Evolutionary conservation across 2,113 vertebrate genomes (phyloP).

Genomic region (Hippopotamus amphibius): DNA sequence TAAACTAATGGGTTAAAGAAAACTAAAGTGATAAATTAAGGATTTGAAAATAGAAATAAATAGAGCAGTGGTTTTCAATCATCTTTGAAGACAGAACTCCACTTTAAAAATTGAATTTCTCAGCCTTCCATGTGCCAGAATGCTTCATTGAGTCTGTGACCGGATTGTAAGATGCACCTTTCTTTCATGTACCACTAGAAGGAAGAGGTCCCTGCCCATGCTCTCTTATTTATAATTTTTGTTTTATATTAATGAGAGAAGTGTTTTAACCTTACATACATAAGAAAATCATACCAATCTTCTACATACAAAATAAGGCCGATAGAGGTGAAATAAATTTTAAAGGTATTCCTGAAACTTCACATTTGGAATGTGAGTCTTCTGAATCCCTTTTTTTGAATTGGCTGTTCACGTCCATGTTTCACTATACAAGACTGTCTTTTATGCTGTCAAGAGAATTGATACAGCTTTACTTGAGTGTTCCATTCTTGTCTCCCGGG

Average conservation of each 20-base stretch:
- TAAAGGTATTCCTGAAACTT: slow-evolving; percentile 27
- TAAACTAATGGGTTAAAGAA: slow-evolving; percentile 8
- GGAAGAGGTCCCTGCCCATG: neutral
- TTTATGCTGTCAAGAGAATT: neutral
- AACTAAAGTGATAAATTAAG: neutral
- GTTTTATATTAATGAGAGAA: neutral
- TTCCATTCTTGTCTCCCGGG: neutral
- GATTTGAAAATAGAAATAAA: slow-evolving; percentile 33
- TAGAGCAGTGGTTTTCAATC: neutral
- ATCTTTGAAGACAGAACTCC: neutral
- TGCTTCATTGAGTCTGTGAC: neutral
- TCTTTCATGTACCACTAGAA: neutral
- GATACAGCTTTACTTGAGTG: neutral
- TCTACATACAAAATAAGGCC: neutral
- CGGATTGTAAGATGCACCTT: neutral
- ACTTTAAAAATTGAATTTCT: neutral
- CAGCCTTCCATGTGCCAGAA: neutral
- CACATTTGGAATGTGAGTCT: neutral
- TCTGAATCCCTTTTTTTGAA: neutral
- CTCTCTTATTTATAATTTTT: slow-evolving; percentile 33
- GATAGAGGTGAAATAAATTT: slow-evolving; percentile 32
- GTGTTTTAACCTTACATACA: neutral
- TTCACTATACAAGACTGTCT: neutral
- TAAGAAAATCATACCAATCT: neutral
- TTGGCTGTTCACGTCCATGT: neutral